A percentile compares a stretch with the other conserved stretches of the same genome.
Evolutionary conservation across 2,888 invertebrate species (phyloP).

Genomic region (Aproaerema taeniolella): DNA sequence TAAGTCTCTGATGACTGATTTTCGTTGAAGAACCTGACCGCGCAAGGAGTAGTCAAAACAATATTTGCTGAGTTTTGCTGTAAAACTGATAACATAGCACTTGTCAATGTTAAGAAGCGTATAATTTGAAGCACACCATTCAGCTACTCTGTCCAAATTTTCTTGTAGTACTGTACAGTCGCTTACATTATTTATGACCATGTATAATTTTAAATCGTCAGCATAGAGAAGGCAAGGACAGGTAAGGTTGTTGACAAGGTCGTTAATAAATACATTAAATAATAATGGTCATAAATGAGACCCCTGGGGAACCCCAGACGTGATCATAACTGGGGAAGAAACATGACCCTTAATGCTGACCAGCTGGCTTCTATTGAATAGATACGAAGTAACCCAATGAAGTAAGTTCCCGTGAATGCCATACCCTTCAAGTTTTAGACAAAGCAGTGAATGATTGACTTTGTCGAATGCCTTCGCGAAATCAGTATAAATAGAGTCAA

Average conservation of each 20-base stretch:
- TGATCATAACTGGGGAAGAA: slow-evolving; percentile 2
- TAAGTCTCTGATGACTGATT: too few species aligned
- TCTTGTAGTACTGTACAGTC: slow-evolving; percentile 4
- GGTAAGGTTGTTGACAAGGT: slow-evolving; percentile 1
- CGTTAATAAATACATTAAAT: slow-evolving; percentile 11
- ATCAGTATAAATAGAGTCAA: slow-evolving; percentile 17
- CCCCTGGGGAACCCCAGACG: slow-evolving; percentile 13
- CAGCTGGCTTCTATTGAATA: slow-evolving; percentile 3
- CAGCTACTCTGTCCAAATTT: background rate
- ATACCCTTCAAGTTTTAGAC: slow-evolving; percentile 12
- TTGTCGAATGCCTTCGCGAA: slow-evolving; percentile 19
- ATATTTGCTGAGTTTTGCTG: background rate
- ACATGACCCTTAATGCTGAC: slow-evolving; percentile 11
- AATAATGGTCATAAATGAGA: slow-evolving; percentile 13
- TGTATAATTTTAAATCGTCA: slow-evolving; percentile 11
- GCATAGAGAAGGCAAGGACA: slow-evolving; percentile 9
- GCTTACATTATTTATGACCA: background rate
- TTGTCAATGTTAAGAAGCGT: slow-evolving; percentile 4
- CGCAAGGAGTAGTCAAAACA: too few species aligned
- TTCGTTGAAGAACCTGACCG: too few species aligned
- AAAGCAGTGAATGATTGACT: slow-evolving; percentile 14
- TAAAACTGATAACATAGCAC: background rate
- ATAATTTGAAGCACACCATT: slow-evolving; percentile 3
- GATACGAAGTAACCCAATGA: slow-evolving; percentile 10
- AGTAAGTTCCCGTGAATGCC: slow-evolving; percentile 13